Base-by-base conservation (phyloP, 1,140 invertebrate species). In the Lepidurus arcticus region DNA sequence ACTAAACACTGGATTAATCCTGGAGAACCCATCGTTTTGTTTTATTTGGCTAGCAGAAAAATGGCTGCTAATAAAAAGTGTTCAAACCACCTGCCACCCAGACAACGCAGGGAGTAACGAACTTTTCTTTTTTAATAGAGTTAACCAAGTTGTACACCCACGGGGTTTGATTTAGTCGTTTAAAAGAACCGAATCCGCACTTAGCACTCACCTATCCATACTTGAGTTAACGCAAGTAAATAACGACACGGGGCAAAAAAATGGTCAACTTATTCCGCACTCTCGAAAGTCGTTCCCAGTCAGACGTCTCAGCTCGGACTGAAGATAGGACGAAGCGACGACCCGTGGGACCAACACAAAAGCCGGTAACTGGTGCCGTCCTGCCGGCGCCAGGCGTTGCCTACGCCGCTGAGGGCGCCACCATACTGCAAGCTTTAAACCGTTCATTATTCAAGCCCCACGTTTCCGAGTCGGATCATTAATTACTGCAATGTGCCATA, bases 1-100 rank as follows among this genome's bases (percentile, higher is more conserved):
- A 65, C 53, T 65, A 65, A 65, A 65, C 53, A 65, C 53, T 65
- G 53, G 53, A 65, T 65, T 65, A 65, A 65, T 65, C 53, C 53
- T 65, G 16, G 16, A 21, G 53, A 65, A 13, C 53, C 53, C 53
- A 65, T 65, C 53, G 53, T 21, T 65, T 65, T 65, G 3, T 16
- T 65, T 21, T 65, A 11, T 16, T 65, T 65, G 53, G 6, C 53
- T n/a, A 13, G 21, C 16, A 21, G 53, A 16, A 65, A 13, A 65
- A 65, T n/a, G 13, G 16, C 16, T 65, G 6, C 13, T 65, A 16
- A 8, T 13, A 65, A 65, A 65, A n/a, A 16, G 16, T 47, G 16
- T 65, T 21, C 7, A 65, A 16, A 65, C 16, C 53, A 65, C 53
- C 53, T 65, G 53, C 53, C 53, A 65, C 53, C 8, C 16, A 65